Conservation (phyloP, 2,797 vertebrate species). For the Mastacembelus armatus region DNA sequence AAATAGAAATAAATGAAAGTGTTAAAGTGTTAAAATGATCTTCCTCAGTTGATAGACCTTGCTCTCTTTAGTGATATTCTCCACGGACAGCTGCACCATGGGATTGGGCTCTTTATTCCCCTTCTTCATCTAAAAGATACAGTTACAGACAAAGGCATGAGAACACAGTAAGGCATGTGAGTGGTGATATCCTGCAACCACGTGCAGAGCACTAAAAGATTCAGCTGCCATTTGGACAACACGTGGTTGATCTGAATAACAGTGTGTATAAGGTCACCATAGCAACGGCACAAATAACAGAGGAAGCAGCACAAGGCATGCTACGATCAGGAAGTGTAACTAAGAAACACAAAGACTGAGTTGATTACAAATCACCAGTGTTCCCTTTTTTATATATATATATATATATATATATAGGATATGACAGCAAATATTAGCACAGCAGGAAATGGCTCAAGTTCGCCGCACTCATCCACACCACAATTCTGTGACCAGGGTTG, state of each 20-base stretch:
- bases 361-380: no score
- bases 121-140: slow-evolving; percentile 88
- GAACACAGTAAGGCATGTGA: slow-evolving; percentile 10
- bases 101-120: slow-evolving; percentile 91
- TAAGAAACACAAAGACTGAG: slow-evolving; percentile 12
- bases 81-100: slow-evolving; percentile 90
- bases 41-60: slow-evolving; percentile 78
- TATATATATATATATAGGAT: not conserved
- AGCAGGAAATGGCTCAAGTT: slow-evolving; percentile 16
- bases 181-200: slow-evolving; percentile 4
- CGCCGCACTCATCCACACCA: not conserved
- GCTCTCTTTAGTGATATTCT: slow-evolving; percentile 90
- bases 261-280: slow-evolving; percentile 31
- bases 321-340: slow-evolving; percentile 55
- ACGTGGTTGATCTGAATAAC: slow-evolving; percentile 22
- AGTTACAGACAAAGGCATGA: slow-evolving; percentile 33
- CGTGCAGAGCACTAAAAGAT: slow-evolving; percentile 27
- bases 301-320: not conserved
- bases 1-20: not conserved
- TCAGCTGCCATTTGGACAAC: slow-evolving; percentile 22
- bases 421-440: not conserved
- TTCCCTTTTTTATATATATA: no score
- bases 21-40: not conserved
- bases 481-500: not conserved
- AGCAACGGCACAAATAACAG: slow-evolving; percentile 50